These are phyloP conservation scores for Apodemia hepburni DNA, from an alignment of 2,888 invertebrate genomes.

Conservation along the genomic window DNA sequence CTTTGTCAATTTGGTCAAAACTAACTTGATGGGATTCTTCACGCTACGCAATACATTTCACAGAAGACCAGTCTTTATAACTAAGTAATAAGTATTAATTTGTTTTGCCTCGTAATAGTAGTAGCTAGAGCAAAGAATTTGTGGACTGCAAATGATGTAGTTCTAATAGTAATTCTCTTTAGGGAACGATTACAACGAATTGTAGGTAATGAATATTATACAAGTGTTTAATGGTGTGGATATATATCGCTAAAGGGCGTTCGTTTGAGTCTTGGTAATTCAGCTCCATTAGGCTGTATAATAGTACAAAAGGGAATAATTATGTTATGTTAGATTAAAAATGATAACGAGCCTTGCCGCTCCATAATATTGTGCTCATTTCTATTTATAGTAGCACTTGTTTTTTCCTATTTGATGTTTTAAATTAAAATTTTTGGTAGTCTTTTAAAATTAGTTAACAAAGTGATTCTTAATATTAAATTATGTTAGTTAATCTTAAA, in stretches of 20 bases:
- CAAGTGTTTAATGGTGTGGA: not conserved
- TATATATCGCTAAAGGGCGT: not conserved
- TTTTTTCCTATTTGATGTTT: no score
- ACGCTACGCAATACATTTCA: conserved; percentile 1
- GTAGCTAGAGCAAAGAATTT: conserved; percentile 27
- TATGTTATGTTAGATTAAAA: no score
- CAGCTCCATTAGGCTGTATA: no score
- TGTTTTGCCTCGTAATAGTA: not conserved
- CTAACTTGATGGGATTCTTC: conserved; percentile 17
- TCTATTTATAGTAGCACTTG: no score
- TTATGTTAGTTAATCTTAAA: no score
- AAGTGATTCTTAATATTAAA: no score
- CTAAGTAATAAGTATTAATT: not conserved
- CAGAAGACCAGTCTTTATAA: not conserved
- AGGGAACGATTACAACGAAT: conserved; percentile 20
- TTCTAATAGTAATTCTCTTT: conserved; percentile 14
- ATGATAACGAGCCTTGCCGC: no score
- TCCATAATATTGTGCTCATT: no score
- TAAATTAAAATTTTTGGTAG: no score
- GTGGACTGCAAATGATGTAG: conserved; percentile 24
- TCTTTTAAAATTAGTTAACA: no score
- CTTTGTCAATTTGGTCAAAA: conserved; percentile 22
- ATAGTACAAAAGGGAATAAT: no score
- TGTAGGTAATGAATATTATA: conserved; percentile 20
- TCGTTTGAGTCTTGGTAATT: not conserved